Base-by-base conservation (phyloP, 2,113 vertebrate genomes). In the Poeciliopsis prolifica region DNA sequence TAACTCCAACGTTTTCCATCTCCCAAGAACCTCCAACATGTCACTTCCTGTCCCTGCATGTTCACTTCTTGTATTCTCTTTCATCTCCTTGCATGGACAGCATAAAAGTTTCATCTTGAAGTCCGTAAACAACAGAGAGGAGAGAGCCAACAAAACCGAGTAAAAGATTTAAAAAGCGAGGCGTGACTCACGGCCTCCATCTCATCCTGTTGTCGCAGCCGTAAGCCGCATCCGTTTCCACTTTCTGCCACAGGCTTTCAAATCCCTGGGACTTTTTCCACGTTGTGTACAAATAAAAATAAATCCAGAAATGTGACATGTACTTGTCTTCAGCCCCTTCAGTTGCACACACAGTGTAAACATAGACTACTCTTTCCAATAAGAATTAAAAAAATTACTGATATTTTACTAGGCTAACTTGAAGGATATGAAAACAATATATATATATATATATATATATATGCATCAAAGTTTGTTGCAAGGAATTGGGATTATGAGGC, bases 51-150 rank as follows among this genome's bases (percentile, higher is more conserved):
- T 58, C 28, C 26, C 51, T n/a, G 30, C 13, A 44, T 65, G 31
- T 74, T 70, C 61, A 31, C 66, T 70, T 15, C 51, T 63, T 48
- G n/a, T 65, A 13, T 63, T 64, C 62, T 65, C 14, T 48, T 60
- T 61, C 70, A 83, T 74, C 80, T 78, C 62, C 2, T 70, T 80
- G 69, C 65, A 54, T 1, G 24, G 64, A 48, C 10, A 78, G 77
- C 82, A 79, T 88, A 82, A 82, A 88, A 84, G 67, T 87, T 84
- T 87, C 33, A 85, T 86, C 82, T 82, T 84, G 51, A 69, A 81
- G 87, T 82, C 82, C 70, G 69, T 54, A 74, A 70, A 70, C 68
- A 70, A 48, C 17, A 11, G 35, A 72, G 63, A 42, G 71, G 74
- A 75, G 74, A 77, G 58, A 66, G 77, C 62, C 72, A 73, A 64